These are phyloP conservation scores for Vicugna pacos DNA, from an alignment of 2,113 vertebrate genomes.

Conservation along the genomic window DNA sequence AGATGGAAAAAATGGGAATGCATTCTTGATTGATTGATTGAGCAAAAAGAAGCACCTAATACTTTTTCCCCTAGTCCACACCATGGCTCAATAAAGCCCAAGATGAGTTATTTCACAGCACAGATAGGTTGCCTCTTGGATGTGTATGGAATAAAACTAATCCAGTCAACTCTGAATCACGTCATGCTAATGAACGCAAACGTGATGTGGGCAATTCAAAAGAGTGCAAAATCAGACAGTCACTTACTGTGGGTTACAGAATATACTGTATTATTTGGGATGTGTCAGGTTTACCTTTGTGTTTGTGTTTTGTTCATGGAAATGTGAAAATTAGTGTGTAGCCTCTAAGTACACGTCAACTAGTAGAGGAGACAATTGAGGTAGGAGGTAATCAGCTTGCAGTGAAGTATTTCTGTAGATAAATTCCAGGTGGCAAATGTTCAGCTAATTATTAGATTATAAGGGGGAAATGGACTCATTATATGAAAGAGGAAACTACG, in stretches of 20 bases:
- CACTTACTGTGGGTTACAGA: background rate
- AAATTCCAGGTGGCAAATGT: background rate
- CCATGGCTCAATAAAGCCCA: background rate
- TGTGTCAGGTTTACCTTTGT: background rate
- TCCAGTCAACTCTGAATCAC: background rate
- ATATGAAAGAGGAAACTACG: background rate
- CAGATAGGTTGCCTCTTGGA: background rate
- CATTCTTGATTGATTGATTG: background rate
- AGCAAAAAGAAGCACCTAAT: background rate
- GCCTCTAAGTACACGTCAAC: background rate
- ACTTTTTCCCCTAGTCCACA: background rate
- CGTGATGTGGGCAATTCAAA: background rate
- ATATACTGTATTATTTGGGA: background rate
- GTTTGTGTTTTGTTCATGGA: background rate
- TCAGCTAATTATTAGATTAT: background rate
- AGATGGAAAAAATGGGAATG: background rate
- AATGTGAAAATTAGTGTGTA: constrained; percentile 1
- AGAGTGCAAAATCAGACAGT: background rate
- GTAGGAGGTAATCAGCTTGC: background rate
- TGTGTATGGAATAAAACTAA: background rate
- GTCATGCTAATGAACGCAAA: background rate
- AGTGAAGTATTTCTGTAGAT: background rate
- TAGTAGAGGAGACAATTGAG: background rate
- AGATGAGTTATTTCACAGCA: background rate
- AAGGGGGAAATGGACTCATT: background rate